A percentile compares a stretch with the other conserved stretches of the same genome.
These are phyloP conservation scores for Phytoseiulus persimilis DNA, from an alignment of 2,888 invertebrate species.

Conservation along the genomic window DNA sequence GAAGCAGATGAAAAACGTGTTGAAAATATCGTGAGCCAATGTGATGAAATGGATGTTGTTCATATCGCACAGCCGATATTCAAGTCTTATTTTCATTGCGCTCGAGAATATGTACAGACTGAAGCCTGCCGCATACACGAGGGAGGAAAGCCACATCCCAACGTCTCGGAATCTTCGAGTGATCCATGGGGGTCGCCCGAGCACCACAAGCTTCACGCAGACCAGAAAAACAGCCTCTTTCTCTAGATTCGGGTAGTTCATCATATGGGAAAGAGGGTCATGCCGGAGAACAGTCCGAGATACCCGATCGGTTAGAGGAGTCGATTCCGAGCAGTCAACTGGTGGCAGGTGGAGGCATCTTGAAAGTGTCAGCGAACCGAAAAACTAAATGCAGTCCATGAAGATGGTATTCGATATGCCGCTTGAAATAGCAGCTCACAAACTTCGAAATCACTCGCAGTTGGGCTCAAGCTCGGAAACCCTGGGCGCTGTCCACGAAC, in stretches of 20 bases:
- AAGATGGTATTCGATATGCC: no score
- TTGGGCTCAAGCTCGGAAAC: no score
- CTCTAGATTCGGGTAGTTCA: not conserved
- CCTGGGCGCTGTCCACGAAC: no score
- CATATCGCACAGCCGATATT: not conserved
- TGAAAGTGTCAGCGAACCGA: no score
- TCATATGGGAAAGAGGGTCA: not conserved
- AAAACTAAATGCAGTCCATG: no score
- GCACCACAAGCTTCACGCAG: not conserved
- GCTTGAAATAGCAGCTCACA: no score
- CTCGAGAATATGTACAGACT: not conserved
- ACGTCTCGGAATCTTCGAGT: not conserved
- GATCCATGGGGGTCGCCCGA: not conserved
- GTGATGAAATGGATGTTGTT: not conserved
- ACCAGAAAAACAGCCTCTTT: not conserved
- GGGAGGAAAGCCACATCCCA: not conserved
- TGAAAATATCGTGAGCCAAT: not conserved
- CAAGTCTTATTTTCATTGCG: not conserved
- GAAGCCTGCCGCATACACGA: not conserved
- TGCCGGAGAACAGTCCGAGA: not conserved
- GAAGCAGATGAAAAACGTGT: not conserved
- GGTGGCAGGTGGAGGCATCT: no score
- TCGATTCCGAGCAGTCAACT: no score
- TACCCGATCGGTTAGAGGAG: not conserved
- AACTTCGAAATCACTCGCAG: no score